phyloP scores from a whole-genome alignment of 2,113 vertebrate species.

The Falco punctatus region DNA sequence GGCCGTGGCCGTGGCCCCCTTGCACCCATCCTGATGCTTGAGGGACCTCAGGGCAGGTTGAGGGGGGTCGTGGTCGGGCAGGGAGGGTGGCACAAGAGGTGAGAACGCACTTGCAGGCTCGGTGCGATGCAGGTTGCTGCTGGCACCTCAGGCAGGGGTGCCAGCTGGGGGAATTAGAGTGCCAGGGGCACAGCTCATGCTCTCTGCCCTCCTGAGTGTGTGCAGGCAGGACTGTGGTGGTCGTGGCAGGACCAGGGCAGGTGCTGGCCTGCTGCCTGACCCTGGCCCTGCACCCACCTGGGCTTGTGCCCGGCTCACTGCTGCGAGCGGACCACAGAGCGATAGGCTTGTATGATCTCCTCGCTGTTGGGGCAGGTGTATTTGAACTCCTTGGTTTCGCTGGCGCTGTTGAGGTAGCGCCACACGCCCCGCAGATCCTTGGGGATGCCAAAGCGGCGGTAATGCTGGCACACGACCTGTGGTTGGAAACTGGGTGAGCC shows the following conservation, averaged over 20 bases:
- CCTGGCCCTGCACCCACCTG: background rate
- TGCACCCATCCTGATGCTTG: background rate
- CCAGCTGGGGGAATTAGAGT: background rate
- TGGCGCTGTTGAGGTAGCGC: conserved; percentile 81
- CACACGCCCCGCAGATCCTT: conserved; percentile 75
- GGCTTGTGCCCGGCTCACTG: accelerated
- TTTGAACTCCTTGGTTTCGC: conserved; percentile 83
- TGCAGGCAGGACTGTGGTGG: background rate
- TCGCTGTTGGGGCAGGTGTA: conserved; percentile 84
- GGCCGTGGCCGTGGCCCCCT: accelerated
- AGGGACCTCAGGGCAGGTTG: background rate
- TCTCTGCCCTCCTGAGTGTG: accelerated
- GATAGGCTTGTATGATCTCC: conserved; percentile 87
- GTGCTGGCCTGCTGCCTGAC: accelerated
- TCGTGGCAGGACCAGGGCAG: background rate
- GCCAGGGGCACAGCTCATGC: background rate
- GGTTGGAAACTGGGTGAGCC: background rate
- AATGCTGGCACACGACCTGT: conserved; percentile 87
- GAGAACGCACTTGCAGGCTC: accelerated
- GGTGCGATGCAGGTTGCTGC: background rate
- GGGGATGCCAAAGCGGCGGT: conserved; percentile 82
- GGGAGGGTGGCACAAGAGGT: background rate
- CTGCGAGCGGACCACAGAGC: conserved; percentile 75
- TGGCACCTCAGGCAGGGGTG: background rate
- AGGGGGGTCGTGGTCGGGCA: background rate